Conservation (phyloP, 2,113 vertebrate species). For the Paradoxurus hermaphroditus region DNA sequence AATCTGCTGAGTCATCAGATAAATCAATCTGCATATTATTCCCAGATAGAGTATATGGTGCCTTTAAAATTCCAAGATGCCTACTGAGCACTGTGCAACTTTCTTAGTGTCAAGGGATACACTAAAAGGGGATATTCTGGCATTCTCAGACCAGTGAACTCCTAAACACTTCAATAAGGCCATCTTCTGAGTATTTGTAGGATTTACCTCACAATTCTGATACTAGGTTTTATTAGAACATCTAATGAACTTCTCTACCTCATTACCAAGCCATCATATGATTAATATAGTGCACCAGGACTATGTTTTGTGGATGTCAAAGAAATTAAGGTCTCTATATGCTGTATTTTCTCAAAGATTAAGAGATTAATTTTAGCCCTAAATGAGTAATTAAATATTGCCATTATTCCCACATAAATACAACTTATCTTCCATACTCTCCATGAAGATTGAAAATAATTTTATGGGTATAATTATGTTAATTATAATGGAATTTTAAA, state of each 20-base stretch:
- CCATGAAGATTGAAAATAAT: background rate
- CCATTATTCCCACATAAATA: background rate
- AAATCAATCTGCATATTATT: background rate
- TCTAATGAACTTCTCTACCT: background rate
- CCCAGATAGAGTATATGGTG: background rate
- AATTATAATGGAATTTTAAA: background rate
- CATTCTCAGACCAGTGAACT: background rate
- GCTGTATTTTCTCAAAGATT: background rate
- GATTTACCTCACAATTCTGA: background rate
- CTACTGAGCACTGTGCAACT: background rate
- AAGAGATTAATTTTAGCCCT: background rate
- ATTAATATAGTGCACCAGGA: background rate
- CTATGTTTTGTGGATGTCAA: background rate
- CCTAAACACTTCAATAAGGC: background rate
- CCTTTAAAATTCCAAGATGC: background rate
- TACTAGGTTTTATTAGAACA: background rate
- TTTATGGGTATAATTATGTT: background rate
- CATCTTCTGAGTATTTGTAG: background rate
- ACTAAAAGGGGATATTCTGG: background rate
- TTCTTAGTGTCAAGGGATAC: background rate
- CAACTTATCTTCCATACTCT: background rate
- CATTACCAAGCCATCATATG: background rate
- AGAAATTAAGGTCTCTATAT: background rate
- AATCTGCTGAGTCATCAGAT: background rate
- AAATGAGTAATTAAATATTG: background rate